phyloP scores from a whole-genome alignment of 2,113 vertebrate genomes.

The Isichthys henryi region DNA sequence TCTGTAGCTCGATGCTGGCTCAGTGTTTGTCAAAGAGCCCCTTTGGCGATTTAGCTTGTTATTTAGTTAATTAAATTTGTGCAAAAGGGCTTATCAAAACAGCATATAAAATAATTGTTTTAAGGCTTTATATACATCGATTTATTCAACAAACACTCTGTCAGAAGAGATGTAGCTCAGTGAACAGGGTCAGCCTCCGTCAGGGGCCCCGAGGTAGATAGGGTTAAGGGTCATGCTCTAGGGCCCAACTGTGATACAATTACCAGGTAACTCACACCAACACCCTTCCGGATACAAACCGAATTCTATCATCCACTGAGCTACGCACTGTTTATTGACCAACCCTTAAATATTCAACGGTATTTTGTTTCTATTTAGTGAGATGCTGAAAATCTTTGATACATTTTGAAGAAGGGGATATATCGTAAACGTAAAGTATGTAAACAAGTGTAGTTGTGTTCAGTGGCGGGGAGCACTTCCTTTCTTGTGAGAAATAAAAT shows the following conservation, averaged over 20 bases:
- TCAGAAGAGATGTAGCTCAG: neutral
- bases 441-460: slow-evolving; percentile 64
- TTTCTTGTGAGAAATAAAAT: slow-evolving; percentile 61
- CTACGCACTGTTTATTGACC: neutral
- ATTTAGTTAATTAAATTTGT: slow-evolving; percentile 12
- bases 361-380: slow-evolving; percentile 45
- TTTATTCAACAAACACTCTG: neutral
- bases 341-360: neutral
- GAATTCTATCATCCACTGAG: neutral
- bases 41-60: neutral
- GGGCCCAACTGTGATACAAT: neutral
- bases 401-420: slow-evolving; percentile 46
- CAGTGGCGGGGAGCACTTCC: slow-evolving; percentile 58
- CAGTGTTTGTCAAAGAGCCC: neutral
- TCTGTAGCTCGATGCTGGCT: neutral
- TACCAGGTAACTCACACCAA: neutral
- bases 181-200: neutral
- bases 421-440: slow-evolving; percentile 49
- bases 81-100: neutral
- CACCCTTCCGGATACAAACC: neutral
- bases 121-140: neutral
- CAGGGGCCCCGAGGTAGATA: neutral
- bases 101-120: neutral
- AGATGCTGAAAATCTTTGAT: slow-evolving; percentile 59
- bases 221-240: neutral